phyloP scores from a whole-genome alignment of 2,113 vertebrate genomes.

The Condylura cristata region DNA sequence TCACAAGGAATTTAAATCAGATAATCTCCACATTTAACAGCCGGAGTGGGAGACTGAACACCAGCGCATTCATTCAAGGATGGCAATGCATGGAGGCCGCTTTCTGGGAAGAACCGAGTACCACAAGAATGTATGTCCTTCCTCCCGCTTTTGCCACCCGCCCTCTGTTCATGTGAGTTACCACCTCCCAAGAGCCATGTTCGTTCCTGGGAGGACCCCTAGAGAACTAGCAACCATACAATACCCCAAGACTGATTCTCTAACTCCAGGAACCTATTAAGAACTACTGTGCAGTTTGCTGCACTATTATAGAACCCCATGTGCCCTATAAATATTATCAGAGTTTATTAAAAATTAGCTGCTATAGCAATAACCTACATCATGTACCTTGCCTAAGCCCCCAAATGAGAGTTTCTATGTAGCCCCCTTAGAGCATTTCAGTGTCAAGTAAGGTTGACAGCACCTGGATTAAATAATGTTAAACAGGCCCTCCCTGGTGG shows the following conservation, averaged over 20 bases:
- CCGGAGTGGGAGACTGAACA: not conserved
- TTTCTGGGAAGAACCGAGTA: not conserved
- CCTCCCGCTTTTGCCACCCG: not conserved
- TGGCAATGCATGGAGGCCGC: not conserved
- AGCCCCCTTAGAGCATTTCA: too few relatives aligned
- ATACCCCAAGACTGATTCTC: not conserved
- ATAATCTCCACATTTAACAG: not conserved
- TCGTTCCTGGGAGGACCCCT: not conserved
- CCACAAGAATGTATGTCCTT: not conserved
- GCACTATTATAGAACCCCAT: not conserved
- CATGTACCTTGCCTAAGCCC: not conserved
- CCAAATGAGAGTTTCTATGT: not conserved
- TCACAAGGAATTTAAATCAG: not conserved
- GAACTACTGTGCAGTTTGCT: not conserved
- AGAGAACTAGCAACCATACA: not conserved
- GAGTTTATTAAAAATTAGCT: not conserved
- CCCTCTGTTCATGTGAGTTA: not conserved
- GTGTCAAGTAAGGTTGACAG: not conserved
- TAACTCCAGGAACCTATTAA: not conserved
- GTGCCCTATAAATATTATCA: not conserved
- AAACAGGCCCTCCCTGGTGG: too few relatives aligned
- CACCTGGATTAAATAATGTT: not conserved
- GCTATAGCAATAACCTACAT: too few relatives aligned
- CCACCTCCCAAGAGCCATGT: too few relatives aligned
- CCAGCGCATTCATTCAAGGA: not conserved